Base-by-base conservation (phyloP, 2,797 vertebrate species). In the Tenualosa ilisha region DNA sequence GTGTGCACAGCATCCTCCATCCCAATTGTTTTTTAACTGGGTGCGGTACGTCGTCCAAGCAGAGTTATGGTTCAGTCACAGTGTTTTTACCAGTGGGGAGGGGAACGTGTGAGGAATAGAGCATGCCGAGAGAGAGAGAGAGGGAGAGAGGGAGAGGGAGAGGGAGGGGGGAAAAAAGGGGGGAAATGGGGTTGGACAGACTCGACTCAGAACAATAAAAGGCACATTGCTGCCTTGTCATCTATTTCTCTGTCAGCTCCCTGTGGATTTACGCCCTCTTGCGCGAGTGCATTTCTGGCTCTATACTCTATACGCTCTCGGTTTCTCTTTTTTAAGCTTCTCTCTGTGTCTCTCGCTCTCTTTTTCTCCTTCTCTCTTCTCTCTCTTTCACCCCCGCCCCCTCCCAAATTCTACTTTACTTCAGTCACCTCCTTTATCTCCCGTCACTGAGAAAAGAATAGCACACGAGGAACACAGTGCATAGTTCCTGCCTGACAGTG, bases 1-100 rank as follows among this genome's bases (percentile, higher is more conserved):
- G 86, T 84, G 85, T 82, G 86, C 61, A 61, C 84, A 82, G 81
- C 89, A 87, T 89, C 87, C 88, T 88, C 87, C 72, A 1, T 86
- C 68, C 51, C 85, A 56, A 84, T 86, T 84, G 24, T 81, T 75
- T 87, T 89, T 89, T 84, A 88, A 87, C 82, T 84, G 89, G 89
- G 89, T 90, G 89, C 63, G 43, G 83, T 54, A 17, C 81, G 79
- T 89, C 86, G 6, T 87, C 84, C 84, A 46, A 46, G 15, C 72
- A 20, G 5, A 84, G 83, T 85, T 88, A 86, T 75, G 65, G 91
- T 87, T 89, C 83, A 81, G 65, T 83, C 59, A 9, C 59, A 63
- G 59, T 7, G 59, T n/a, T 63, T 8, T n/a, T 13, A 63, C 24
- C 59, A n/a, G 59, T 24, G n/a, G 59, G 59, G 59, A 63, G 59